Conservation (phyloP, 30 jellyfish, hydroid and myxozoan species). For the Aurelia sp. region DNA sequence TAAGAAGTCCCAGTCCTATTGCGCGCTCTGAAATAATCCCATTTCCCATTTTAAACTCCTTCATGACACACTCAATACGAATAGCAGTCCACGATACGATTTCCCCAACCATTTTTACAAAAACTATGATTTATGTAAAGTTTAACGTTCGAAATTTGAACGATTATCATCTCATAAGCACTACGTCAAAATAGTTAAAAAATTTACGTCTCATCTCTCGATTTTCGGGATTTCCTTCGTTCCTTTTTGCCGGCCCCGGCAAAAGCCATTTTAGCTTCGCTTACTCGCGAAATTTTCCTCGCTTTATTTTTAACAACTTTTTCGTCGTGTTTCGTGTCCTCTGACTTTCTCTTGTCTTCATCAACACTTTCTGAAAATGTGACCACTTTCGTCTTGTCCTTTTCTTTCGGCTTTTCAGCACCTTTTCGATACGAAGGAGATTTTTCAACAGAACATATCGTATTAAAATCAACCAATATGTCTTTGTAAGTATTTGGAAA, state of each 20-base stretch:
- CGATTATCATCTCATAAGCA: too few relatives aligned
- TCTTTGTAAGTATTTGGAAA: slow-evolving; percentile 43
- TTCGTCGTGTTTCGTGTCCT: slow-evolving; percentile 34
- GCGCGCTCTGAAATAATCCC: too few relatives aligned
- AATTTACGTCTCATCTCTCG: slow-evolving; percentile 35
- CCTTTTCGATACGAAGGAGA: slow-evolving; percentile 52
- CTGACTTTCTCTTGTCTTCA: background rate
- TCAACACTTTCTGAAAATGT: slow-evolving; percentile 37
- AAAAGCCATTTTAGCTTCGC: background rate
- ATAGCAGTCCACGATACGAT: too few relatives aligned
- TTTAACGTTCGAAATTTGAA: too few relatives aligned
- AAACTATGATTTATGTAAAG: too few relatives aligned
- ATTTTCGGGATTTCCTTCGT: slow-evolving; percentile 38
- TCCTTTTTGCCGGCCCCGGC: slow-evolving; percentile 12
- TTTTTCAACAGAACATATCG: slow-evolving; percentile 35
- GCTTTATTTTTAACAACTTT: slow-evolving; percentile 3
- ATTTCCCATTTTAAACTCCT: too few relatives aligned
- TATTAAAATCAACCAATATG: slow-evolving; percentile 37
- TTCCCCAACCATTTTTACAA: too few relatives aligned
- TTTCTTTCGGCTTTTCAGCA: slow-evolving; percentile 19
- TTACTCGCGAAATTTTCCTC: background rate
- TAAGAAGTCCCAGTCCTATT: too few relatives aligned
- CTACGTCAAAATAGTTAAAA: too few relatives aligned
- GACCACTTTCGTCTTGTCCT: slow-evolving; percentile 38
- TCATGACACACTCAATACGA: too few relatives aligned